These are phyloP conservation scores for Amiota minor DNA, from an alignment of 2,888 invertebrate species.

Conservation along the genomic window DNA sequence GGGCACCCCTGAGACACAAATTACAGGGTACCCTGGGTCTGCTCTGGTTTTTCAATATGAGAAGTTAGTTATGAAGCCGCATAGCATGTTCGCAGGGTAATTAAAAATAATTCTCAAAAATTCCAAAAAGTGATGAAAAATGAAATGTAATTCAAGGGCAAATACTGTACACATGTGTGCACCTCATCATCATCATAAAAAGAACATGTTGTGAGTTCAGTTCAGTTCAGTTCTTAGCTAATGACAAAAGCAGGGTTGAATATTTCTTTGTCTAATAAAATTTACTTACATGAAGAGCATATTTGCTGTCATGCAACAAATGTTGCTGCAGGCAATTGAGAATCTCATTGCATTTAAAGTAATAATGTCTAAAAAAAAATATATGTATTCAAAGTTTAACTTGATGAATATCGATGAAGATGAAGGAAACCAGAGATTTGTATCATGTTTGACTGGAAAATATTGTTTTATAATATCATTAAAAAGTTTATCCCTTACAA, in stretches of 20 bases:
- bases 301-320: slow-evolving; percentile 2
- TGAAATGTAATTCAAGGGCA: slow-evolving; percentile 16
- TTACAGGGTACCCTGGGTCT: slow-evolving; percentile 53
- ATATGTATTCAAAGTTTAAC: too few relatives aligned
- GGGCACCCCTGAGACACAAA: slow-evolving; percentile 30
- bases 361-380: too few relatives aligned
- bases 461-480: slow-evolving; percentile 53
- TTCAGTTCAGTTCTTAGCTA: too few relatives aligned
- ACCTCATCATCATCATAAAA: background rate
- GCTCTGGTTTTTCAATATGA: background rate
- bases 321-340: background rate
- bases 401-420: too few relatives aligned
- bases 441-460: too few relatives aligned
- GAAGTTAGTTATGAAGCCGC: background rate
- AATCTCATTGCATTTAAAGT: too few relatives aligned
- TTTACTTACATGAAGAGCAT: slow-evolving; percentile 9
- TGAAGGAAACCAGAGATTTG: too few relatives aligned
- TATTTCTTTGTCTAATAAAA: slow-evolving; percentile 31
- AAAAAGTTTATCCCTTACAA: slow-evolving; percentile 58
- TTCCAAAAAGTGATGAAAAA: slow-evolving; percentile 1
- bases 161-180: background rate
- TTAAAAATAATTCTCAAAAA: slow-evolving; percentile 27
- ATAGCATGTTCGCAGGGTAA: slow-evolving; percentile 45
- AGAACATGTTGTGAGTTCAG: too few relatives aligned
- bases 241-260: slow-evolving; percentile 11